Conservation (phyloP, 2,888 invertebrate species). For the Eupithecia pulchellata region DNA sequence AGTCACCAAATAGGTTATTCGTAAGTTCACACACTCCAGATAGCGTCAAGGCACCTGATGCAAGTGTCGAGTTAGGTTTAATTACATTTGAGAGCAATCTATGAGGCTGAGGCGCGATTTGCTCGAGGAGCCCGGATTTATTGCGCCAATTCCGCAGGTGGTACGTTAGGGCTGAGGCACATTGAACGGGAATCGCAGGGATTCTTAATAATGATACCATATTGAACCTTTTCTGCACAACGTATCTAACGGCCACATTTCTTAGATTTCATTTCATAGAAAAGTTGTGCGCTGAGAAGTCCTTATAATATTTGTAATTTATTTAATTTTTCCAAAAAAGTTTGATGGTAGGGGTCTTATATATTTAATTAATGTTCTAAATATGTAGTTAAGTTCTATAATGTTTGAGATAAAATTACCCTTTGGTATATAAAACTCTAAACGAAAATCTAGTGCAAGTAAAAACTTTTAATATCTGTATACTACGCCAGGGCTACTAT, state of each 20-base stretch:
- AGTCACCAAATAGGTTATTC: conserved; percentile 4
- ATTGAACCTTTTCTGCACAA: not conserved
- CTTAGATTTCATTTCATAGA: too few species aligned
- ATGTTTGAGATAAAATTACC: too few species aligned
- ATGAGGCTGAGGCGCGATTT: conserved; percentile 61
- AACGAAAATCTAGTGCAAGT: too few species aligned
- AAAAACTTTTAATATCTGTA: too few species aligned
- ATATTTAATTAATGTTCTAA: too few species aligned
- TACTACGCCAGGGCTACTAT: too few species aligned
- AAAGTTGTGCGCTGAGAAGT: too few species aligned
- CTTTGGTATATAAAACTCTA: too few species aligned
- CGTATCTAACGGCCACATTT: not conserved
- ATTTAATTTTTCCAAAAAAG: too few species aligned
- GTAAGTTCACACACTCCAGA: not conserved
- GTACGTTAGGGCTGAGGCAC: conserved; percentile 21
- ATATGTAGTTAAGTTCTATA: too few species aligned
- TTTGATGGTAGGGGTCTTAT: too few species aligned
- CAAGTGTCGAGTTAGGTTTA: conserved; percentile 52
- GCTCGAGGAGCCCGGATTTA: conserved; percentile 58
- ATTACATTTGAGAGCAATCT: conserved; percentile 53
- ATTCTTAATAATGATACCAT: not conserved
- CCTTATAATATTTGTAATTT: too few species aligned
- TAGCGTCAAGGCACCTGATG: conserved; percentile 30
- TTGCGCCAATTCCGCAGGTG: conserved; percentile 57
- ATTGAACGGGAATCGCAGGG: not conserved